Conservation (phyloP, 2,113 vertebrate species). For the Egretta garzetta region DNA sequence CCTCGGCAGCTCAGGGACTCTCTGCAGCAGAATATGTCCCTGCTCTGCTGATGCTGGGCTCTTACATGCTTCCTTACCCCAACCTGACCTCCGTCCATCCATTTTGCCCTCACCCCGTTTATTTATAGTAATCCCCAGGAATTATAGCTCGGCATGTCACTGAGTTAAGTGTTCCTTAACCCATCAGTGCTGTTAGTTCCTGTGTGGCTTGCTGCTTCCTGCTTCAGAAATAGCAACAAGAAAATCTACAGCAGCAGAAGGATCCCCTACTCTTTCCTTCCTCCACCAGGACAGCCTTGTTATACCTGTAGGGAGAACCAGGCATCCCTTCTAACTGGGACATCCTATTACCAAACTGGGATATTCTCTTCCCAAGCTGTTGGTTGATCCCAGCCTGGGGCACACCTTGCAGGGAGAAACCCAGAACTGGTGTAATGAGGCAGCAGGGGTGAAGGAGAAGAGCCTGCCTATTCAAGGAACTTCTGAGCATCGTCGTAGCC, state of each 20-base stretch:
- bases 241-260: not conserved
- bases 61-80: not conserved
- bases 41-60: not conserved
- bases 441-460: not conserved
- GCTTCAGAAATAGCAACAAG: not conserved
- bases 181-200: not conserved
- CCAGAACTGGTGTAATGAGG: not conserved
- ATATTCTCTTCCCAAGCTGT: not conserved
- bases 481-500: not conserved
- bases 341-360: not conserved
- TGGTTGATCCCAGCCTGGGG: not conserved
- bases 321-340: not conserved
- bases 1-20: not conserved
- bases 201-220: not conserved
- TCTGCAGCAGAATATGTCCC: not conserved
- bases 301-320: not conserved
- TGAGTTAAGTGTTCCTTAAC: not conserved
- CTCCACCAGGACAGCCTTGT: not conserved
- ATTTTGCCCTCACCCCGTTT: not conserved
- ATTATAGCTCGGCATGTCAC: not conserved
- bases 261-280: not conserved
- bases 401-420: not conserved
- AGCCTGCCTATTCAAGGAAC: not conserved
- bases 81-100: not conserved
- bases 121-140: constrained; percentile 46